phyloP scores from a whole-genome alignment of 2,797 vertebrate species.

The Percopsis omiscomaycus region DNA sequence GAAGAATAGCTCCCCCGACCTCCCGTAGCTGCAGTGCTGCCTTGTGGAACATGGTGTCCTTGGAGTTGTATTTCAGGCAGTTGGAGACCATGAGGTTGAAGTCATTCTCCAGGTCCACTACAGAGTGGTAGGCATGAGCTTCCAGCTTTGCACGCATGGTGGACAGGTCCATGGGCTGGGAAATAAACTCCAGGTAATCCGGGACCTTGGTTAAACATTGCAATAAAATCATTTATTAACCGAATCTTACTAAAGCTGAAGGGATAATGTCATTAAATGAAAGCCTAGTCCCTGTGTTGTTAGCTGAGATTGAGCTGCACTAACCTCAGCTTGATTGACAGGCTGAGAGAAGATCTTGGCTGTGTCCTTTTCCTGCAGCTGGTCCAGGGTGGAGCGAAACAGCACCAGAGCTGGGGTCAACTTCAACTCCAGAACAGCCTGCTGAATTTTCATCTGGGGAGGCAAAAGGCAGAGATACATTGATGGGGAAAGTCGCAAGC shows the following conservation, averaged over 20 bases:
- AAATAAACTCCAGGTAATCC: constrained; percentile 98
- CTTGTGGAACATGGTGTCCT: constrained; percentile 97
- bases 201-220: constrained; percentile 84
- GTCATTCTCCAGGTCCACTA: constrained; percentile 92
- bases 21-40: constrained; percentile 89
- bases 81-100: constrained; percentile 98
- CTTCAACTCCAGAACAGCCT: constrained; percentile 90
- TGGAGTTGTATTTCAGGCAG: constrained; percentile 98
- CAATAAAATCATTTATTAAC: constrained; percentile 43
- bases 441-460: constrained; percentile 89
- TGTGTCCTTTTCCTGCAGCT: constrained; percentile 93
- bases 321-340: constrained; percentile 88
- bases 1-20: constrained; percentile 90
- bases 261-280: constrained; percentile 1
- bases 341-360: constrained; percentile 93
- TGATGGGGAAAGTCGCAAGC: constrained; percentile 6
- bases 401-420: constrained; percentile 90
- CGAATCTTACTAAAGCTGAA: background rate
- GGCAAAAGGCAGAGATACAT: constrained; percentile 5
- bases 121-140: constrained; percentile 89
- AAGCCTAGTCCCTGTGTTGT: constrained; percentile 6
- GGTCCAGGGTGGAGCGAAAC: constrained; percentile 89
- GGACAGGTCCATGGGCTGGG: constrained; percentile 98
- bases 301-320: constrained; percentile 30
- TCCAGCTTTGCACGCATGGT: constrained; percentile 95